phyloP scores from a whole-genome alignment of 2,797 vertebrate species.

The Momotus momota region DNA sequence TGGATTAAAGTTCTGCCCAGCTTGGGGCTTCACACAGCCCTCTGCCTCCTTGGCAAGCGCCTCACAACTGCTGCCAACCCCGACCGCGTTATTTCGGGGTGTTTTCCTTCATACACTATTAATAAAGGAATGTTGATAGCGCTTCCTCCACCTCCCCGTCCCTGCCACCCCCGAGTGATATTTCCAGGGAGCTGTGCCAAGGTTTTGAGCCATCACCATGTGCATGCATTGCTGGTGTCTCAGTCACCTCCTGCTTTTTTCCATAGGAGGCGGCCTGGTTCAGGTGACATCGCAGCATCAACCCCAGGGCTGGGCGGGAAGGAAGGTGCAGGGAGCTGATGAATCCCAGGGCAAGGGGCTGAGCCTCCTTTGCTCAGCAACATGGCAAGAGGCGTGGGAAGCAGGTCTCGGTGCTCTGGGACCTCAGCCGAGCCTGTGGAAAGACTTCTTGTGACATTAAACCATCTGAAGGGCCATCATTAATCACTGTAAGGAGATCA shows the following conservation, averaged over 20 bases:
- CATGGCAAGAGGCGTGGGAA: neutral
- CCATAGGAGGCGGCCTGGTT: neutral
- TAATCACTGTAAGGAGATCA: slow-evolving; percentile 20
- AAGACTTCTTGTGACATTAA: neutral
- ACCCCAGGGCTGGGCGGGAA: fast-evolving
- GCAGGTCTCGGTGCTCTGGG: neutral
- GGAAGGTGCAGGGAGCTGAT: neutral
- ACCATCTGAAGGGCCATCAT: neutral
- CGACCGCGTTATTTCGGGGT: neutral
- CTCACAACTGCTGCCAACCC: neutral
- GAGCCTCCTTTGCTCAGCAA: neutral
- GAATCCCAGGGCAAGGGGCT: neutral
- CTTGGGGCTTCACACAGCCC: neutral
- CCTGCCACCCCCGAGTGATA: neutral
- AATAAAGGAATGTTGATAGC: slow-evolving; percentile 18
- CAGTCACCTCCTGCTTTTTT: slow-evolving; percentile 12
- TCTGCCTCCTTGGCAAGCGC: neutral
- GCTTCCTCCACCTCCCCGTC: neutral
- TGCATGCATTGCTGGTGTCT: neutral
- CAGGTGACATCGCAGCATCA: neutral
- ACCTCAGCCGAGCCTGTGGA: neutral
- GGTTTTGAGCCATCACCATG: neutral
- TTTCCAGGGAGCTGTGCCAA: slow-evolving; percentile 7
- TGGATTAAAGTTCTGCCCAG: neutral
- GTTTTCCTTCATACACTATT: slow-evolving; percentile 17